These are phyloP conservation scores for Cygnus atratus DNA, from an alignment of 2,113 vertebrate genomes.

Conservation along the genomic window DNA sequence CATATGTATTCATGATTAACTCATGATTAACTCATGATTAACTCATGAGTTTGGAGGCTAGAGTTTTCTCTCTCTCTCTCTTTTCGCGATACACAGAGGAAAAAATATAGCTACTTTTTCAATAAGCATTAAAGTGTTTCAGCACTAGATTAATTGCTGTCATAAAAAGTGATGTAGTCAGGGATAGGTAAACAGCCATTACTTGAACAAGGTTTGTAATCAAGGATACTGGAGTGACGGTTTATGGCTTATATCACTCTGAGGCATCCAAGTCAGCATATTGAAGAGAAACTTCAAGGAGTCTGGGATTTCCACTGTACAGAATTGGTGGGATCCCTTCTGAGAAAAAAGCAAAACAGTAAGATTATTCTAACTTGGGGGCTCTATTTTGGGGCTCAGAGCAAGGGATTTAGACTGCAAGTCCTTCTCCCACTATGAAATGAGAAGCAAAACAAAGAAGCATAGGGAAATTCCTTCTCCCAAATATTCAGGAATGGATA, in stretches of 20 bases:
- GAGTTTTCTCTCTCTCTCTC: not conserved
- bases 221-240: not conserved
- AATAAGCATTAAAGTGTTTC: not conserved
- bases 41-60: not conserved
- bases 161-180: not conserved
- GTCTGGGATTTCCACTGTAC: not conserved
- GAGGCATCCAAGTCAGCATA: not conserved
- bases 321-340: not conserved
- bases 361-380: not conserved
- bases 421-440: not conserved
- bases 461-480: not conserved
- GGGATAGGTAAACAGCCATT: not conserved
- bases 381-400: not conserved
- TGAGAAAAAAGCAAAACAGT: not conserved
- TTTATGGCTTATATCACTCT: not conserved
- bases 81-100: not conserved
- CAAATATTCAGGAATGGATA: no score
- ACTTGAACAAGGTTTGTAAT: not conserved
- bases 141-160: not conserved
- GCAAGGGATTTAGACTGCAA: not conserved
- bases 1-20: not conserved
- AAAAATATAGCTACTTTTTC: not conserved
- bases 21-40: not conserved
- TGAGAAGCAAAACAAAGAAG: not conserved
- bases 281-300: not conserved